Base-by-base conservation (phyloP, 2,888 invertebrate genomes). In the Scaptomyza caliginosa region DNA sequence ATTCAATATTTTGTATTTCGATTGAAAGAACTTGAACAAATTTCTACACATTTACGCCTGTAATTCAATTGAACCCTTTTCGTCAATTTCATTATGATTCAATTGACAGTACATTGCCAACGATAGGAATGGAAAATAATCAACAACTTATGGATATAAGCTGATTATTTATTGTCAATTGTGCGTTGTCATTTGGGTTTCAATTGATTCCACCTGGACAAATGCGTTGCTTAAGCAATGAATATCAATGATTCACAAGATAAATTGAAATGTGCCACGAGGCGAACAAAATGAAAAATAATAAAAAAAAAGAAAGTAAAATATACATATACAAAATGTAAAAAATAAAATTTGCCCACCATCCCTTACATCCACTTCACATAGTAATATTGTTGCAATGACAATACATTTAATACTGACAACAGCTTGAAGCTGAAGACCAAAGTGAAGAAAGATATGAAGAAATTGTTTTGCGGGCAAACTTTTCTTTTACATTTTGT, bases 321-420 rank as follows among this genome's bases (percentile, higher is more conserved):
- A 62, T 6, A 39, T 17, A 19, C 3, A 16, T 26, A 52, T 62
- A 51, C 42, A 50, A 32, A 43, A 55, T 40, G 30, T 51, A 39
- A 55, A 19, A 39, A 43, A 55, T 64, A 74, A 67, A 38, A 57
- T 67, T 74, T 23, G 45, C 45, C 52, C 58, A n/a, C n/a, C n/a
- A n/a, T n/a, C n/a, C n/a, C n/a, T n/a, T n/a, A n/a, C n/a, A 30
- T 8, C 8, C 24, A 34, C 24, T 13, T 11, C 55, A 30, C 40
- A 51, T 36, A 36, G 40, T 43, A 39, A 58, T 57, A 67, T 71
- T 67, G 58, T 56, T 45, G 48, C 71, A 74, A 80, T 83, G 80
- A 83, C 86, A 81, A 86, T 80, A 75, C 75, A 79, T 64, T 68
- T 72, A 68, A 75, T 72, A 75, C 68, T 77, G 85, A 43, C 67